Conservation (phyloP, 64 coral and sea anemone species). For the Anthopleura sola region DNA sequence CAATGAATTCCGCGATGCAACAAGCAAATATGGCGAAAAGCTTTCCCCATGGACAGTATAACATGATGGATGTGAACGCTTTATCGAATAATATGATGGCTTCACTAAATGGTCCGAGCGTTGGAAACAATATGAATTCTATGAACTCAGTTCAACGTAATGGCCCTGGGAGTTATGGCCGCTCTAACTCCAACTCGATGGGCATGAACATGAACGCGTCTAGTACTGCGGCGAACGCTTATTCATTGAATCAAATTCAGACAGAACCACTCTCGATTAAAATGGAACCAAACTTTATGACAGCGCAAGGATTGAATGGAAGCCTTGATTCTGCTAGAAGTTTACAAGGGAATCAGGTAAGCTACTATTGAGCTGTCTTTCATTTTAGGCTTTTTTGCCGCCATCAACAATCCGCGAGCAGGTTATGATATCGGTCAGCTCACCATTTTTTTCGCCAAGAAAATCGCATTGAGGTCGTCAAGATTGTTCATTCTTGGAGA, state of each 20-base stretch:
- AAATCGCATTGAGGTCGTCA: neutral
- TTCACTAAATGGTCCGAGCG: slow-evolving; percentile 77
- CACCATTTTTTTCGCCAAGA: neutral
- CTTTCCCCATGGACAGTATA: slow-evolving; percentile 26
- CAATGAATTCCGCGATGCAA: slow-evolving; percentile 76
- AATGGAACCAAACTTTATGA: slow-evolving; percentile 32
- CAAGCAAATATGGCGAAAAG: slow-evolving; percentile 32
- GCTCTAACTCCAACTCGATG: slow-evolving; percentile 28
- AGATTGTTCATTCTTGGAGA: neutral
- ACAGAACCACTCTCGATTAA: slow-evolving; percentile 26
- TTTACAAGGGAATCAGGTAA: slow-evolving; percentile 35
- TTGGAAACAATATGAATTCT: slow-evolving; percentile 65
- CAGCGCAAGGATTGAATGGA: slow-evolving; percentile 25
- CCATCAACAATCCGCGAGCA: neutral
- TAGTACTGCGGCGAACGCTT: slow-evolving; percentile 20
- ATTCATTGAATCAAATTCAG: slow-evolving; percentile 32
- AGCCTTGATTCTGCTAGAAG: slow-evolving; percentile 25
- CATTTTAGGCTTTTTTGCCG: neutral
- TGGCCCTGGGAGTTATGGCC: slow-evolving; percentile 36
- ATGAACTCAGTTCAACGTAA: slow-evolving; percentile 63
- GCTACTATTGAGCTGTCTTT: neutral
- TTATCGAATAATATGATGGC: slow-evolving; percentile 75
- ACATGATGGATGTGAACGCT: slow-evolving; percentile 70
- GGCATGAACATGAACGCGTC: slow-evolving; percentile 65
- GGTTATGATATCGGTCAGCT: neutral